Percentiles rank a stretch among this genome's conserved stretches.
These are phyloP conservation scores for Athalia circularis DNA, from an alignment of 2,888 invertebrate species.

Conservation along the genomic window DNA sequence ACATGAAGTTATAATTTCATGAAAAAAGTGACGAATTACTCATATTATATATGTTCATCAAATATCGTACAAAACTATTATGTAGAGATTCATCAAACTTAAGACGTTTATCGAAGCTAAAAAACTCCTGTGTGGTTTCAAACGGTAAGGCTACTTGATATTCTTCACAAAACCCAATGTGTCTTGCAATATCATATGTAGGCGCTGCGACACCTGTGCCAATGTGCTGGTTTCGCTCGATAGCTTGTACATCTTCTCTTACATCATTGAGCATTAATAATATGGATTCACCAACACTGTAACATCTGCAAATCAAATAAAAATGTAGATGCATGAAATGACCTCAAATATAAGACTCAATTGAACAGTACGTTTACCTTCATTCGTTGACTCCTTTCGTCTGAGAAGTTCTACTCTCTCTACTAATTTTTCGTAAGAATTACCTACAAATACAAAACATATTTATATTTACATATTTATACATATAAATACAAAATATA, in stretches of 20 bases:
- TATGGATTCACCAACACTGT: background rate
- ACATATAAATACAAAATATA: no score
- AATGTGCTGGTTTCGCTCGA: background rate
- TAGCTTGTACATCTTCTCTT: background rate
- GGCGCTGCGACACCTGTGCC: background rate
- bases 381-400: background rate
- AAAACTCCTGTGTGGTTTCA: background rate
- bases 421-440: background rate
- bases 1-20: background rate
- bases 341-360: background rate
- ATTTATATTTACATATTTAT: no score
- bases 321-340: background rate
- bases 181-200: background rate
- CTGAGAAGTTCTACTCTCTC: background rate
- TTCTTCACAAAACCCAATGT: background rate
- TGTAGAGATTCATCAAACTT: background rate
- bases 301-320: background rate
- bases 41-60: constrained; percentile 1
- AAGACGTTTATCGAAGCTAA: constrained; percentile 8
- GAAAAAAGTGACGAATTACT: background rate
- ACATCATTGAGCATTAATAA: constrained; percentile 10
- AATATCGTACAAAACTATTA: background rate
- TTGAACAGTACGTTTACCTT: background rate
- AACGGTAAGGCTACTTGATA: constrained; percentile 9
- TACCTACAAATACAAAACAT: background rate